Percentiles rank a stretch among this genome's conserved stretches.
phyloP scores from a whole-genome alignment of 2,888 invertebrate species.

The Acanthoscelides obtectus region DNA sequence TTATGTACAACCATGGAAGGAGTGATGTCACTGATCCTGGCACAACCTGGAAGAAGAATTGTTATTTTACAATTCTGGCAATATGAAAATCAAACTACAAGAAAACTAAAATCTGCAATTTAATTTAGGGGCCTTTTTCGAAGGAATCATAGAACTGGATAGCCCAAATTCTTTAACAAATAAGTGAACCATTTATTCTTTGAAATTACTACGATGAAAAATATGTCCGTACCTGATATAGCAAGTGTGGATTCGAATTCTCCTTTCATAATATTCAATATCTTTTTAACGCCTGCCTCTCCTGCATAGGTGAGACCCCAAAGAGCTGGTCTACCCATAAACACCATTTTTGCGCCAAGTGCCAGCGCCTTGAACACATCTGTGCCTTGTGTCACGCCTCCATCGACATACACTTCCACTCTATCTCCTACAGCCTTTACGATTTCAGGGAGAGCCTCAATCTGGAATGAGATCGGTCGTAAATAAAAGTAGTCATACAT shows the following conservation, averaged over 20 bases:
- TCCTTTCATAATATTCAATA: constrained; percentile 66
- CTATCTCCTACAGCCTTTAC: constrained; percentile 64
- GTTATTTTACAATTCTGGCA: too few relatives aligned
- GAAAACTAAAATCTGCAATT: not conserved
- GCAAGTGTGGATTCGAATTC: constrained; percentile 75
- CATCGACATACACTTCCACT: constrained; percentile 80
- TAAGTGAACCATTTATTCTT: not conserved
- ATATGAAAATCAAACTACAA: too few relatives aligned
- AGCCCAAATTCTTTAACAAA: too few relatives aligned
- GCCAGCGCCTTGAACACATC: constrained; percentile 89
- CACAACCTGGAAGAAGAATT: constrained; percentile 55
- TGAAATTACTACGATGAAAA: constrained; percentile 11
- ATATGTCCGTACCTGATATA: constrained; percentile 58
- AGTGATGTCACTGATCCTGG: constrained; percentile 56
- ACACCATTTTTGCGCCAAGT: constrained; percentile 86
- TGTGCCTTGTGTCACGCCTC: constrained; percentile 77
- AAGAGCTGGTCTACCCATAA: constrained; percentile 78
- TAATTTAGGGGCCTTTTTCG: too few relatives aligned
- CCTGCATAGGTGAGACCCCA: constrained; percentile 82
- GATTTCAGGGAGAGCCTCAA: constrained; percentile 79
- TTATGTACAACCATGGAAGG: constrained; percentile 67
- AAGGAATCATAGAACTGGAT: too few relatives aligned
- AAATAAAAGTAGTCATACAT: too few relatives aligned
- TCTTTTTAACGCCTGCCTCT: constrained; percentile 68
- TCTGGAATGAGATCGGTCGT: constrained; percentile 58